Conservation (phyloP, 2,113 vertebrate genomes). For the Pomatorhinus ruficollis region DNA sequence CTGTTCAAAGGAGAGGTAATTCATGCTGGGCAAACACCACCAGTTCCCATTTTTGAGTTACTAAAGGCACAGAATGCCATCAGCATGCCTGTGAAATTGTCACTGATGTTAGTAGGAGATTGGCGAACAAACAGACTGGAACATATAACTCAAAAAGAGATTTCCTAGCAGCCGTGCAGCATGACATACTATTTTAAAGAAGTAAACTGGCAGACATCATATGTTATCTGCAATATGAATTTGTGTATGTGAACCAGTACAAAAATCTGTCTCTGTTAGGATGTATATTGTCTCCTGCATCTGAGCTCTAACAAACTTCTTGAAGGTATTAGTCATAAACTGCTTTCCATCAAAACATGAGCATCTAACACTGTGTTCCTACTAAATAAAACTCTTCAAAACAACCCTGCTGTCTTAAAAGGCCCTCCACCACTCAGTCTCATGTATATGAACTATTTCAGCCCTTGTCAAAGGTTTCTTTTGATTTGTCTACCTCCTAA, state of each 20-base stretch:
- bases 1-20: background rate
- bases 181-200: background rate
- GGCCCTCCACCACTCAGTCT: background rate
- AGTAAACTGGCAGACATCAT: background rate
- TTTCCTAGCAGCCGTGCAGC: background rate
- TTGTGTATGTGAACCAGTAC: background rate
- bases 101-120: background rate
- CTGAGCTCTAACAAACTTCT: background rate
- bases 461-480: background rate
- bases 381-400: background rate
- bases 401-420: background rate
- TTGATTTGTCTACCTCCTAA: background rate
- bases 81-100: background rate
- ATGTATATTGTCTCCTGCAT: background rate
- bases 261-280: background rate
- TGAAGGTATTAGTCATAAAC: background rate
- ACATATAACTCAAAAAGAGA: background rate
- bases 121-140: background rate
- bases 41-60: background rate
- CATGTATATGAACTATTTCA: background rate
- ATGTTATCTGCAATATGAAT: background rate
- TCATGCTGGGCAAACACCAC: background rate
- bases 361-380: background rate
- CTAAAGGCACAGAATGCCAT: background rate
- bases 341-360: rapidly evolving